Evolutionary conservation across 2,888 invertebrate species (phyloP), one percentile per base, ranked within the genome.

Genomic region (Eudemis profundana): DNA sequence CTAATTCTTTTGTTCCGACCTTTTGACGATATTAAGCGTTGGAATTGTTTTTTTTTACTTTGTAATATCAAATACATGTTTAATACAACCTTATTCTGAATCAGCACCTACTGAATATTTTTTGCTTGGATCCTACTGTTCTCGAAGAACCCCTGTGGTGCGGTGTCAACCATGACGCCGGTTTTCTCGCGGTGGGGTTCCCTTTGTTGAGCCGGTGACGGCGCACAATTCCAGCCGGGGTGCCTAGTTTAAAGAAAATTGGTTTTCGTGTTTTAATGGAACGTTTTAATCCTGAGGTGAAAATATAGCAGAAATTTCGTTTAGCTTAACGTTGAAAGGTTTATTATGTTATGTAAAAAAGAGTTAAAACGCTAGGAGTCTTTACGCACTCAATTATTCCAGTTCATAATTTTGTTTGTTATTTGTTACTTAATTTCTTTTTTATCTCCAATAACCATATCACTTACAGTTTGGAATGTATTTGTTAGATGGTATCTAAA

Each of bases 161-260:
- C 42, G 57, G 63, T 64, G 57, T 64, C 57, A 57, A 50, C 49
- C 57, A 14, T 50, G 62, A 47, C 53, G 49, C 10, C 17, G 38
- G 44, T 46, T 46, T 57, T 57, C 63, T 42, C 54, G 38, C 54
- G 49, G 40, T 15, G n/a, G 21, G 38, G 49, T 14, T 21, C 61
- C 29, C 50, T 63, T 63, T 56, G 63, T 64, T 21, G 19, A 19
- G 42, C 38, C n/a, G n/a, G 56, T 56, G 63, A 56, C 62, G 62
- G n/a, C 14, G 62, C 29, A 29, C 47, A 63, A 49, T 19, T 38
- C 50, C 38, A 15, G 10, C 17, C 14, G 12, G 8, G 40, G n/a
- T n/a, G 29, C 40, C 10, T 63, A 49, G 33, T 50, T 29, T 10
- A 50, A 64, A 57, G 38, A 64, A 63, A 64, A 64, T 64, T 64